phyloP scores from a whole-genome alignment of 2,797 vertebrate genomes.

The Falco berigora region DNA sequence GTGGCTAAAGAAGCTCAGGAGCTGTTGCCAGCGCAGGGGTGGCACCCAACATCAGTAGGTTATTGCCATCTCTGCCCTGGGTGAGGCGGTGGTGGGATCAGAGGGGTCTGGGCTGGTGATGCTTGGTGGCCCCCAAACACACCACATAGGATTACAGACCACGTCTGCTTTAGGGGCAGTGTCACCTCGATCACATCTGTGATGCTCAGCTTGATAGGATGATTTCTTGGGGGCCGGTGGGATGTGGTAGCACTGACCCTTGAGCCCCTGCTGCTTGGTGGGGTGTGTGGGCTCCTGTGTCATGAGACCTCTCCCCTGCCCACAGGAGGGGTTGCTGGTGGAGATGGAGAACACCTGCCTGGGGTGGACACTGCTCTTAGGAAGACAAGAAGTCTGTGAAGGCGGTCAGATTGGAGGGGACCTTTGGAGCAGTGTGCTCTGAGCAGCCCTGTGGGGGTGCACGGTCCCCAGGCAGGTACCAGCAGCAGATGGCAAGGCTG shows the following conservation, averaged over 20 bases:
- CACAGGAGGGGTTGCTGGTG: background rate
- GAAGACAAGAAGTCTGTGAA: background rate
- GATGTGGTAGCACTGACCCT: background rate
- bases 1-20: background rate
- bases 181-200: background rate
- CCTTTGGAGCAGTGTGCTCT: background rate
- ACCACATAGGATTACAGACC: background rate
- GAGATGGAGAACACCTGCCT: background rate
- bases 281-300: background rate
- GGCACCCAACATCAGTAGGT: background rate
- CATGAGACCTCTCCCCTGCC: background rate
- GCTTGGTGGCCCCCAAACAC: background rate
- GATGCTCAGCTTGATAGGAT: background rate
- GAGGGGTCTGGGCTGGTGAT: background rate
- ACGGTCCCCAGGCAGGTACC: background rate
- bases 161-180: background rate
- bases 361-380: background rate
- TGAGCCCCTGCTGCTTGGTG: background rate
- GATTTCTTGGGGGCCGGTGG: background rate
- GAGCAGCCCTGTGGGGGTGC: fast-evolving
- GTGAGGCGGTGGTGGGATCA: background rate
- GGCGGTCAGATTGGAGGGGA: background rate
- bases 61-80: background rate
- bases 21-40: background rate
- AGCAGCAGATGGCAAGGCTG: background rate